Evolutionary conservation across 2,113 vertebrate species (phyloP), one percentile per base, ranked within the genome.

Genomic region (Syrmaticus mikado): DNA sequence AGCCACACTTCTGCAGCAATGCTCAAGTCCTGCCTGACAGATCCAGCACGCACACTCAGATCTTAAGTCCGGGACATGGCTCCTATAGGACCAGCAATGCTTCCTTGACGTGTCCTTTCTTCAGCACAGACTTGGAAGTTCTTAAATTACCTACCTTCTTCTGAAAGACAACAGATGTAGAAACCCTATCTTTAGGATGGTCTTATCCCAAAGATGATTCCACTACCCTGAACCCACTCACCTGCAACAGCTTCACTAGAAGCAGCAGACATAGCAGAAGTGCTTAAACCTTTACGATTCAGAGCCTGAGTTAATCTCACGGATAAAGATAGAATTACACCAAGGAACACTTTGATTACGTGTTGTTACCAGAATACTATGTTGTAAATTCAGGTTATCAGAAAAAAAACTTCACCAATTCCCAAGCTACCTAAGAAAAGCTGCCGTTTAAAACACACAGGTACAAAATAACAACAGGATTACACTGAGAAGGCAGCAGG

Each of bases 291-390:
- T 19, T 55, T 38, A 11, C 50, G 67, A 80, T 62, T 45, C 34
- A 17, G 32, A 93, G 83, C 48, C 53, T 65, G 13, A 84, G 84
- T 79, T 72, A 32, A 93, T 86, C 77, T 72, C 55, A 50, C 2
- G 24, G 66, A 72, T 21, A 90, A 80, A 61, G 16, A 40, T 1
- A 7, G 82, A 93, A 78, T 25, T 48, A 41, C 19, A 86, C 64
- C 70, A 88, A 81, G 57, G 78, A 86, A 36, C 38, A 18, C 30
- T 75, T 15, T 24, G 73, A 68, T 74, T 57, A 43, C 36, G 11
- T 15, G 52, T 34, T 30, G 52, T 53, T 53, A 53, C 27, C 52
- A 17, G 27, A 53, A 57, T 77, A 46, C 36, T 27, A 13, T 17
- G 41, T 30, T 30, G 25, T 50, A 68, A 92, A 71, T 64, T 83